These are phyloP conservation scores for Alectoris magna DNA, from an alignment of 2,797 vertebrate genomes.

Conservation along the genomic window DNA sequence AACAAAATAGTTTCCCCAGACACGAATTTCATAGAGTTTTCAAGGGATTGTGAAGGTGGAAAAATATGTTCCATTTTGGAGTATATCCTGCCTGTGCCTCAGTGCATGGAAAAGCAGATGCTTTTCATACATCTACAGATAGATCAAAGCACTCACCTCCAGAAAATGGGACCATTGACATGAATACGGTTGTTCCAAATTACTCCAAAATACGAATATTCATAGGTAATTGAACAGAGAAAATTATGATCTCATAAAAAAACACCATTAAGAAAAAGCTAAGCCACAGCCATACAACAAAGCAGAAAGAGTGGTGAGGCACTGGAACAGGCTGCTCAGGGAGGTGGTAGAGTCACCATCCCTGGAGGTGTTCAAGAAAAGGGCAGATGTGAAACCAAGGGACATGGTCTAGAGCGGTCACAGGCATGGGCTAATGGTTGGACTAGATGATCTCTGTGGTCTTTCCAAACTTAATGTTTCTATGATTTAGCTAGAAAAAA, in stretches of 20 bases:
- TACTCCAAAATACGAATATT: neutral
- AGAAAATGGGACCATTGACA: neutral
- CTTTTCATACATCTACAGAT: neutral
- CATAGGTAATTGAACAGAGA: neutral
- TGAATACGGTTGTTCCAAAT: neutral
- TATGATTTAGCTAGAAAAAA: neutral
- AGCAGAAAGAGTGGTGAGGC: neutral
- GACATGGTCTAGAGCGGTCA: no score
- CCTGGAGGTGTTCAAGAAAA: no score
- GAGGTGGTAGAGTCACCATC: no score
- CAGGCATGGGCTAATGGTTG: no score
- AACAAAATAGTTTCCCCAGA: slow-evolving; percentile 39
- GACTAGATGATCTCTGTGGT: no score
- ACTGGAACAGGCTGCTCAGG: no score
- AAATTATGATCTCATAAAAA: neutral
- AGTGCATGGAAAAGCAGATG: neutral
- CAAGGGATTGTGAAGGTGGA: neutral
- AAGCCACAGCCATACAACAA: neutral
- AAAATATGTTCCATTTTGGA: slow-evolving; percentile 3
- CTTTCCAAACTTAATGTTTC: no score
- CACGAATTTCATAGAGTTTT: neutral
- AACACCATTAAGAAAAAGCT: neutral
- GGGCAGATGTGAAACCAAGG: no score
- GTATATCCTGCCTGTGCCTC: neutral
- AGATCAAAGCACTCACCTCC: neutral